A percentile compares a stretch with the other conserved stretches of the same genome.
These are phyloP conservation scores for Atta colombica DNA, from an alignment of 1,140 invertebrate species.

Conservation along the genomic window DNA sequence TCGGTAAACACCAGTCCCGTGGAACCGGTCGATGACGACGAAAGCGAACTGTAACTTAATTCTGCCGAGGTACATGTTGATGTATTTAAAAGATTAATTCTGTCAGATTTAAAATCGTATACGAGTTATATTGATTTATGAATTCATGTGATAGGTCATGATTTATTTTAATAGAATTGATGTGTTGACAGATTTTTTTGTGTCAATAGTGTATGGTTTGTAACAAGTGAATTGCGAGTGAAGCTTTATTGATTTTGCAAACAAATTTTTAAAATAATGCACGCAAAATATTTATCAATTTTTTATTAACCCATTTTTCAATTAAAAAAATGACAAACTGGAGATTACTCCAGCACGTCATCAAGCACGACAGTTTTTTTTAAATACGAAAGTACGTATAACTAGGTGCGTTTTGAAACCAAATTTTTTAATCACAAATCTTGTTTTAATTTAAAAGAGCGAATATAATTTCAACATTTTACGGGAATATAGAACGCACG, in stretches of 20 bases:
- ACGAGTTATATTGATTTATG: constrained; percentile 29
- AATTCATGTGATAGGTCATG: constrained; percentile 27
- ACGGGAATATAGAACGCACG: constrained; percentile 13
- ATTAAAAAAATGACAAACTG: neutral
- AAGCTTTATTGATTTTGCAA: neutral
- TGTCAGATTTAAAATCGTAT: constrained; percentile 28
- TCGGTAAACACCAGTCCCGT: constrained; percentile 52
- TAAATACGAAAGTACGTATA: neutral
- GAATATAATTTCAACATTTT: constrained; percentile 11
- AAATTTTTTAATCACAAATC: neutral
- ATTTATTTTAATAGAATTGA: constrained; percentile 29
- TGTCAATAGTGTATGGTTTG: neutral
- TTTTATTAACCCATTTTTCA: neutral
- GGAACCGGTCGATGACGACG: constrained; percentile 24
- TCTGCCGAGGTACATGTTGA: constrained; percentile 2
- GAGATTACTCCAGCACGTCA: neutral
- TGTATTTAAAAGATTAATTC: constrained; percentile 65
- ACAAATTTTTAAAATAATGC: neutral
- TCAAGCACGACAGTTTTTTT: neutral
- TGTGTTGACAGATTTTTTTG: constrained; percentile 25
- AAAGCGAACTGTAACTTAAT: constrained; percentile 39
- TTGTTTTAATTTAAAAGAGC: neutral
- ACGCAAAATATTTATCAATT: neutral
- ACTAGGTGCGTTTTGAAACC: neutral
- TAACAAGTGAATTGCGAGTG: neutral